Percentiles rank a stretch among this genome's conserved stretches.
phyloP scores from a whole-genome alignment of 2,888 invertebrate genomes.

The Trissonchulus latispiculum region DNA sequence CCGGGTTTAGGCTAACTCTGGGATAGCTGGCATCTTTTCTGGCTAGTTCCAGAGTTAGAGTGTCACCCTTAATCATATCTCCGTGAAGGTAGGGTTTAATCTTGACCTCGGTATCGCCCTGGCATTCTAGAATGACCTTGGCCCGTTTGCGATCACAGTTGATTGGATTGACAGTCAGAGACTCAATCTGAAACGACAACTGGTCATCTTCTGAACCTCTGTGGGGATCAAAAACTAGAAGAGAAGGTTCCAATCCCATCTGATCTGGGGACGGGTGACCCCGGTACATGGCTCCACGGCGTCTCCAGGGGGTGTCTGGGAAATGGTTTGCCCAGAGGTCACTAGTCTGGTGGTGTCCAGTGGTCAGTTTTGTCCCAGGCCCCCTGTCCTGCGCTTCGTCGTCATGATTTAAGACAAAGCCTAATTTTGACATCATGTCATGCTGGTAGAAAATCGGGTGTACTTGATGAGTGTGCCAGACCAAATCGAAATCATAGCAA shows the following conservation, averaged over 20 bases:
- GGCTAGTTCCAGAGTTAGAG: constrained; percentile 32
- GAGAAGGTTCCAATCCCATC: constrained; percentile 42
- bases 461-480: constrained; percentile 51
- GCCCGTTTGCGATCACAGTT: too few relatives aligned
- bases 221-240: constrained; percentile 36
- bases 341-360: constrained; percentile 46
- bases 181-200: constrained; percentile 34
- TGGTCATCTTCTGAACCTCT: constrained; percentile 22
- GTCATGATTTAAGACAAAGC: constrained; percentile 47
- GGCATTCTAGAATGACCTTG: constrained; percentile 41
- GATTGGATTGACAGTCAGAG: too few relatives aligned
- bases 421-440: constrained; percentile 28
- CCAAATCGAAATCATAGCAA: constrained; percentile 50
- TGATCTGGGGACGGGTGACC: constrained; percentile 47
- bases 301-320: constrained; percentile 42
- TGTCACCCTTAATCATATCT: constrained; percentile 37
- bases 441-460: constrained; percentile 34
- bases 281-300: constrained; percentile 48
- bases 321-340: constrained; percentile 47
- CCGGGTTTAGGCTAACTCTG: constrained; percentile 40
- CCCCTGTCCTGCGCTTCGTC: constrained; percentile 48
- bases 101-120: constrained; percentile 41
- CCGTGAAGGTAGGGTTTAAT: constrained; percentile 39
- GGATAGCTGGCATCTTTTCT: constrained; percentile 43
- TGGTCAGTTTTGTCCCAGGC: constrained; percentile 46